Base-by-base conservation (phyloP, 2,113 vertebrate species). In the Peromyscus leucopus region DNA sequence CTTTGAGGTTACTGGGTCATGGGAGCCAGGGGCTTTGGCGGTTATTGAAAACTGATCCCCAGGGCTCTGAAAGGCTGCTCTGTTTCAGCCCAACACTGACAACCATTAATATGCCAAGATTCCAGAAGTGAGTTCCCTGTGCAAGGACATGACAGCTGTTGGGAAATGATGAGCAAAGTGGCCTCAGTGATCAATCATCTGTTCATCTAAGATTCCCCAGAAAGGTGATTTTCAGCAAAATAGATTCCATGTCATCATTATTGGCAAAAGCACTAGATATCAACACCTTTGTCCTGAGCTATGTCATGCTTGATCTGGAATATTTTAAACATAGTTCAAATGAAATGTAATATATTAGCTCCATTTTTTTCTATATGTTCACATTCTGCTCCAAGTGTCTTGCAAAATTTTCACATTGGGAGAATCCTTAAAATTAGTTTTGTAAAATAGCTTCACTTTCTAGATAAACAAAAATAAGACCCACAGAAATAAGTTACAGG, bases 291-390 rank as follows among this genome's bases (percentile, higher is more conserved):
- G 51, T 90, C 55, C 90, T 96, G 51, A 97, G n/a, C 83, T 93
- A 33, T n/a, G 36, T 48, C 94, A n/a, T n/a, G 59, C 24, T 96
- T 87, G 36, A 82, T 61, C 86, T 94, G 79, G 42, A 63, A 63
- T 39, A 21, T 96, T n/a, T 96, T 98, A 97, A 97, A 96, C 21
- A 95, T n/a, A 74, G 28, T 48, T 98, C 94, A 95, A 55, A 91
- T 10, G 36, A 79, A 28, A 69, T 46, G 3, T 74, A 89, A 85
- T 63, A 36, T 55, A 93, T 88, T 83, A 95, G 1, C 33, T 72
- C 22, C 61, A 98, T 94, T 98, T 94, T 96, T 59, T 91, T 78
- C 93, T n/a, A n/a, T 63, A 89, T 97, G 96, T 65, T 95, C 96
- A 36, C 31, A n/a, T 97, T 97, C 76, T 97, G 11, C 89, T 96